phyloP scores from a whole-genome alignment of 2,888 invertebrate genomes.

The Dorcus parallelipipedus region DNA sequence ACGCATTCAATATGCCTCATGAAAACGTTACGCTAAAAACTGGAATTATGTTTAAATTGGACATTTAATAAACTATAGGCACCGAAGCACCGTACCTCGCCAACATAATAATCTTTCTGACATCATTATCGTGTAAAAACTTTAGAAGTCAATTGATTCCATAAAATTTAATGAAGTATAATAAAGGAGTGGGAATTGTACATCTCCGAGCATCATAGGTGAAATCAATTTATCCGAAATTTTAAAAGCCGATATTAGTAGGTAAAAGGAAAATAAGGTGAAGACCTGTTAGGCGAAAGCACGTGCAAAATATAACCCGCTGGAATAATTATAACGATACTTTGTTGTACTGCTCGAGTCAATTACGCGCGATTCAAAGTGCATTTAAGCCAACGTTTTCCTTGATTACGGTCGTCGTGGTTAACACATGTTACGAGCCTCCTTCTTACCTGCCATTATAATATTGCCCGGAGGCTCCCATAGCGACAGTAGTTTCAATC shows the following conservation, averaged over 20 bases:
- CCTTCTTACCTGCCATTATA: slow-evolving; percentile 30
- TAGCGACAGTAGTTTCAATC: slow-evolving; percentile 26
- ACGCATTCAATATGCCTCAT: too few relatives aligned
- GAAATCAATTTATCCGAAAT: not conserved
- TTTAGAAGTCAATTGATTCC: slow-evolving; percentile 12
- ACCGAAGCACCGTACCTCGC: not conserved
- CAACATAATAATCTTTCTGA: not conserved
- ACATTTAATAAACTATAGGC: not conserved
- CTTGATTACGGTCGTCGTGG: slow-evolving; percentile 26
- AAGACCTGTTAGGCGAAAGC: not conserved
- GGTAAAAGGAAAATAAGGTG: not conserved
- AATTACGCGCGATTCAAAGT: slow-evolving; percentile 19
- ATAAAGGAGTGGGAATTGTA: slow-evolving; percentile 3
- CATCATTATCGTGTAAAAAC: slow-evolving; percentile 10
- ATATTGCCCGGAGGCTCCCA: slow-evolving; percentile 30
- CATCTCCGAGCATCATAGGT: not conserved
- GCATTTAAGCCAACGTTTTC: slow-evolving; percentile 20
- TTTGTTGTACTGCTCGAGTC: slow-evolving; percentile 15
- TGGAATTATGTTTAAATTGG: not conserved
- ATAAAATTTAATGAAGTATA: slow-evolving; percentile 16
- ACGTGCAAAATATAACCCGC: slow-evolving; percentile 11
- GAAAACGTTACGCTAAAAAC: not conserved
- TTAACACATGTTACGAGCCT: slow-evolving; percentile 29
- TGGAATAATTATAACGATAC: slow-evolving; percentile 5
- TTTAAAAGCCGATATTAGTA: not conserved